Percentiles rank a stretch among this genome's conserved stretches.
Evolutionary conservation across 2,888 invertebrate species (phyloP).

Genomic region (Venusia cambrica): DNA sequence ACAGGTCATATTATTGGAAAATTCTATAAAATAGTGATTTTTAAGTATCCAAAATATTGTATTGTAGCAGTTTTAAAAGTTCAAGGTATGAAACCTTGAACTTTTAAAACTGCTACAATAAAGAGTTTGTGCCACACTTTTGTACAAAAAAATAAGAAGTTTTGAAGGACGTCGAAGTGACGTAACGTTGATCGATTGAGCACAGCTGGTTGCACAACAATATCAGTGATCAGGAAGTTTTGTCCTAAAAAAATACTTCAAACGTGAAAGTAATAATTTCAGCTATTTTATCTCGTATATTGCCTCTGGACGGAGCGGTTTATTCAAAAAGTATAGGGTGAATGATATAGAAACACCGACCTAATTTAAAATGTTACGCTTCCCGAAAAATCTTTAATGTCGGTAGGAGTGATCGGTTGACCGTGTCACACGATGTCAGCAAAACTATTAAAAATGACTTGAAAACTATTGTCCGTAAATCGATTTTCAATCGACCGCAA

Average conservation of each 20-base stretch:
- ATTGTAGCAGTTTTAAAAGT: no score
- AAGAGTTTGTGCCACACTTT: neutral
- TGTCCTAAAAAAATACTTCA: constrained; percentile 59
- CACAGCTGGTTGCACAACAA: constrained; percentile 66
- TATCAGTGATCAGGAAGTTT: constrained; percentile 48
- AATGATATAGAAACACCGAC: constrained; percentile 13
- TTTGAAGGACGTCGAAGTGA: constrained; percentile 26
- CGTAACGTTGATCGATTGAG: constrained; percentile 59
- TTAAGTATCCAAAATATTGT: no score
- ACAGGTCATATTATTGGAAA: no score
- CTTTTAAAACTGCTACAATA: no score
- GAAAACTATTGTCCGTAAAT: constrained; percentile 51
- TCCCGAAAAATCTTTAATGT: constrained; percentile 43
- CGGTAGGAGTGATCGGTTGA: constrained; percentile 64
- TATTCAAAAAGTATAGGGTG: constrained; percentile 8
- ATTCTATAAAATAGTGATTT: no score
- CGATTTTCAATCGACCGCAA: constrained; percentile 47
- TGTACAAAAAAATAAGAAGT: constrained; percentile 13
- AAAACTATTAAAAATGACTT: constrained; percentile 63
- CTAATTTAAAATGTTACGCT: constrained; percentile 42
- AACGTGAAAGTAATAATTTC: neutral
- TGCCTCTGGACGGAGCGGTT: constrained; percentile 8
- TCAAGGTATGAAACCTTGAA: no score
- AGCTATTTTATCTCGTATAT: neutral
- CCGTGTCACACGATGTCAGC: constrained; percentile 59